Evolutionary conservation across 1,140 invertebrate genomes (phyloP).

Genomic region (Drosophila santomea): DNA sequence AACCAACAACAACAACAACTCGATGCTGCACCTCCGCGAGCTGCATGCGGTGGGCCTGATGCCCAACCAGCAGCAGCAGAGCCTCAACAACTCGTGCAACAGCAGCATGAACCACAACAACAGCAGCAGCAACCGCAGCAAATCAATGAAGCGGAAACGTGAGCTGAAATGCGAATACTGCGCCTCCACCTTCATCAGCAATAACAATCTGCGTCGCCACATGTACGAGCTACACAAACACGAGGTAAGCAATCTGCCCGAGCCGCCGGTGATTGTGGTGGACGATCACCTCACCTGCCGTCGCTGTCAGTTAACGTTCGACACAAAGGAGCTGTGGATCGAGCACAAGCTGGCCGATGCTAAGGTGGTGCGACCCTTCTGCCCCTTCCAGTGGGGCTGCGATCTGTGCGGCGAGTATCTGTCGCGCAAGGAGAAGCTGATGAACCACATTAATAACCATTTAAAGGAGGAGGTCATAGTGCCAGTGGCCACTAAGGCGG

Average conservation of each 20-base stretch:
- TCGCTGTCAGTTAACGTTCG: constrained; percentile 70
- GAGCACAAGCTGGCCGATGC: constrained; percentile 82
- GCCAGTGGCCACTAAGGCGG: constrained; percentile 51
- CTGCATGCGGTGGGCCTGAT: constrained; percentile 83
- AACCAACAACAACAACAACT: constrained; percentile 72
- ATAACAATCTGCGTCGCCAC: constrained; percentile 83
- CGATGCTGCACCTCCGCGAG: constrained; percentile 75
- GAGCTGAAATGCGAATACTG: constrained; percentile 83
- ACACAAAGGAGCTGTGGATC: constrained; percentile 77
- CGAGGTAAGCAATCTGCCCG: constrained; percentile 72
- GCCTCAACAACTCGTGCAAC: constrained; percentile 27
- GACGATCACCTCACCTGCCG: constrained; percentile 69
- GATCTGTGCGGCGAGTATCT: constrained; percentile 82
- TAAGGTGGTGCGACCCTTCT: constrained; percentile 72
- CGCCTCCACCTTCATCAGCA: constrained; percentile 82
- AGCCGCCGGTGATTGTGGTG: constrained; percentile 69
- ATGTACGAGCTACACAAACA: constrained; percentile 84
- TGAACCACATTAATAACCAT: constrained; percentile 83
- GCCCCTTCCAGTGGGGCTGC: constrained; percentile 84
- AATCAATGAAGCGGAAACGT: constrained; percentile 78
- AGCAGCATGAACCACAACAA: constrained; percentile 38
- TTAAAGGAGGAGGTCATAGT: constrained; percentile 79
- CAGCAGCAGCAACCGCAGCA: constrained; percentile 48
- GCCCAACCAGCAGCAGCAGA: constrained; percentile 67
- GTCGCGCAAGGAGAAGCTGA: constrained; percentile 82